Conservation (phyloP, 2,888 invertebrate genomes). For the Elegia similella region DNA sequence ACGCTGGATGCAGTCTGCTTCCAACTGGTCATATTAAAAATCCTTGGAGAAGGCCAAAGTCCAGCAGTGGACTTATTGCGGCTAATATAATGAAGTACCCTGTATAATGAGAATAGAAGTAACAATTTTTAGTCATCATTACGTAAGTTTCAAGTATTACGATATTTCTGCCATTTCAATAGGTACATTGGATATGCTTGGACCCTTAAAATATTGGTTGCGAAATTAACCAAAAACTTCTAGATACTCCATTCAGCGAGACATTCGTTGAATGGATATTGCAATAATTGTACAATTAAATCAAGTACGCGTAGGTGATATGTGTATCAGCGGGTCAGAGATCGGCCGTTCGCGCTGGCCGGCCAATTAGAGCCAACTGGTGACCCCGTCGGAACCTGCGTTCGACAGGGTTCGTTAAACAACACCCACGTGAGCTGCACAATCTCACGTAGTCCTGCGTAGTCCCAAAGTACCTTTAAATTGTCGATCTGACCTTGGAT, state of each 20-base stretch:
- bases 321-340: slow-evolving; percentile 70
- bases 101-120: too few species aligned
- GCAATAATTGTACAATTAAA: slow-evolving; percentile 23
- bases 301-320: slow-evolving; percentile 53
- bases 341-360: slow-evolving; percentile 69
- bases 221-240: background rate
- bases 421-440: slow-evolving; percentile 51
- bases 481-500: too few species aligned
- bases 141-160: too few species aligned
- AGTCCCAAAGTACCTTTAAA: background rate
- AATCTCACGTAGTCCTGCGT: background rate
- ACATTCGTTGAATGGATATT: slow-evolving; percentile 12
- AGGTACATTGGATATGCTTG: too few species aligned
- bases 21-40: too few species aligned
- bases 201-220: background rate
- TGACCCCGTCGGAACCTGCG: slow-evolving; percentile 57
- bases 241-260: background rate
- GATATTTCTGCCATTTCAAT: too few species aligned
- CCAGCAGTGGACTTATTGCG: too few species aligned
- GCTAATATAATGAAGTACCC: too few species aligned
- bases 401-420: slow-evolving; percentile 55
- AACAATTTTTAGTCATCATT: too few species aligned
- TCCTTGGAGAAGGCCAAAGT: too few species aligned
- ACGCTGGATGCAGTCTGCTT: too few species aligned
- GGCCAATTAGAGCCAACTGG: slow-evolving; percentile 68